Conservation (phyloP, 2,797 vertebrate genomes). For the Nannoperca australis region DNA sequence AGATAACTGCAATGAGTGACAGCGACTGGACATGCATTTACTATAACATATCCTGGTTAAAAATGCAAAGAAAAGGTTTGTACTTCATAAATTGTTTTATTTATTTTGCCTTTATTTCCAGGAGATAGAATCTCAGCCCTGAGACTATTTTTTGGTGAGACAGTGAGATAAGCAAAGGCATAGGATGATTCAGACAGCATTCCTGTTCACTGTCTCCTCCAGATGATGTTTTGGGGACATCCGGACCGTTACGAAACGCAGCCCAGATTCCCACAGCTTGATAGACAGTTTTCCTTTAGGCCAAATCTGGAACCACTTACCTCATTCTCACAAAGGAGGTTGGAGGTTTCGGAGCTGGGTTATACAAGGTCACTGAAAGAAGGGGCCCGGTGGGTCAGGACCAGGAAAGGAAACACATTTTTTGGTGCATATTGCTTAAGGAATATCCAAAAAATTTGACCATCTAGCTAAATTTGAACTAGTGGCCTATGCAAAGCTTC, state of each 20-base stretch:
- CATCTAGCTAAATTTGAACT: conserved; percentile 1
- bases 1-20: conserved; percentile 60
- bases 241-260: conserved; percentile 27
- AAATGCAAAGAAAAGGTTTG: neutral
- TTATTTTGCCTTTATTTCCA: neutral
- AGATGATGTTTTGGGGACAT: conserved; percentile 36
- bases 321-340: conserved; percentile 63
- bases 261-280: conserved; percentile 65
- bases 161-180: conserved; percentile 3
- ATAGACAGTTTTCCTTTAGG: conserved; percentile 77
- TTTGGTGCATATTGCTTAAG: conserved; percentile 6
- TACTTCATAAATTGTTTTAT: neutral
- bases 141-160: conserved; percentile 21
- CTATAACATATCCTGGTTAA: neutral
- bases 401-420: conserved; percentile 29
- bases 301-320: conserved; percentile 80
- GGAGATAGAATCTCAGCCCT: neutral
- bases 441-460: conserved; percentile 8
- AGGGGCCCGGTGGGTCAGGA: conserved; percentile 43
- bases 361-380: conserved; percentile 64
- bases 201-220: conserved; percentile 36
- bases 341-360: conserved; percentile 62
- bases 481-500: neutral
- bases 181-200: conserved; percentile 31
- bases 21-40: conserved; percentile 17